Evolutionary conservation across 92 coral and sea anemone genomes (phyloP).

Genomic region (Muricea muricata): DNA sequence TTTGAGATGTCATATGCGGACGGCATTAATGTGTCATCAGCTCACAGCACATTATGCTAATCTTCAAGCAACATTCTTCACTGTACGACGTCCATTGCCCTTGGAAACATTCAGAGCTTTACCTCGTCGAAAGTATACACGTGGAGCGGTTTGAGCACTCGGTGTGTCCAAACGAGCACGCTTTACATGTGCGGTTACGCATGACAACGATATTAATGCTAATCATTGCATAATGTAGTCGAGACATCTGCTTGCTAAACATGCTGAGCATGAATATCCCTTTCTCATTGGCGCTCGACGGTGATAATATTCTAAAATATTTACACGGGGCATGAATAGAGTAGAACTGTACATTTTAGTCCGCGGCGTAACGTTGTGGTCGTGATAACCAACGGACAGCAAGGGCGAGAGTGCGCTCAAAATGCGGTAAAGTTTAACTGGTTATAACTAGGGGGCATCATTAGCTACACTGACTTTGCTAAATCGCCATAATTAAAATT

Average conservation of each 20-base stretch:
- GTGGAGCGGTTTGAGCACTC: no score
- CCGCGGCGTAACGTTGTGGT: background rate
- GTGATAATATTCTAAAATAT: constrained; percentile 29
- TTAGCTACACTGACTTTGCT: background rate
- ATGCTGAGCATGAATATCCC: background rate
- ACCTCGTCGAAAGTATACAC: no score
- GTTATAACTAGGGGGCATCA: background rate
- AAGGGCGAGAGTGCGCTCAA: background rate
- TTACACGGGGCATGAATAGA: constrained; percentile 19
- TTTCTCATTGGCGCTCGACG: constrained; percentile 32
- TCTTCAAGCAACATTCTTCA: background rate
- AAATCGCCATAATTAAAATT: constrained; percentile 21
- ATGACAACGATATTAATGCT: constrained; percentile 33
- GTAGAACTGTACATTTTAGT: constrained; percentile 17
- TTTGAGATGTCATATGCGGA: background rate
- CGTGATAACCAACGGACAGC: background rate
- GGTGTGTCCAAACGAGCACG: background rate
- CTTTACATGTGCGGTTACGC: background rate
- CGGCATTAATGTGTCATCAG: background rate
- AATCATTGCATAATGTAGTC: constrained; percentile 21
- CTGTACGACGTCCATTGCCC: background rate
- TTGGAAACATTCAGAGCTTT: background rate
- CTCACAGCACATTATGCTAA: background rate
- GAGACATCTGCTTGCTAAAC: constrained; percentile 46
- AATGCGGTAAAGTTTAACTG: background rate